Conservation (phyloP, 2,113 vertebrate species). For the Hippocampus mohnikei region DNA sequence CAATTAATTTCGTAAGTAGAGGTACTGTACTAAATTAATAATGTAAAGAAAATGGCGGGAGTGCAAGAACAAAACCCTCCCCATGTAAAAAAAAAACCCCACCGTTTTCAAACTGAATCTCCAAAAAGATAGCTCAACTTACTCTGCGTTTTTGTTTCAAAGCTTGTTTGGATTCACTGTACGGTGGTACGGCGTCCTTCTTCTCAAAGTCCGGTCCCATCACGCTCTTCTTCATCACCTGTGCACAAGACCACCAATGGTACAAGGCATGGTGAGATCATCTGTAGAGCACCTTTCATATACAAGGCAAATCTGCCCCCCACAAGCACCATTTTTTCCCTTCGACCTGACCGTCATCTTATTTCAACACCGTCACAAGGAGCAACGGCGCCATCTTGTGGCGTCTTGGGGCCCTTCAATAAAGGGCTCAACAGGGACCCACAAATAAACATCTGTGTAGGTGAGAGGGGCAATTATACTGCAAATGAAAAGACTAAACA, state of each 20-base stretch:
- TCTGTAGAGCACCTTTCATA: neutral
- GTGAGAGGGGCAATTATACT: too few relatives aligned
- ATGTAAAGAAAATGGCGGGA: too few relatives aligned
- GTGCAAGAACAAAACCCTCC: too few relatives aligned
- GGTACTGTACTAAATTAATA: too few relatives aligned
- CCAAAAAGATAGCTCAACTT: conserved; percentile 36
- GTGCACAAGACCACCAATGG: conserved; percentile 34
- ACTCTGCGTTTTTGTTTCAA: conserved; percentile 84
- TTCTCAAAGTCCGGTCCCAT: conserved; percentile 93
- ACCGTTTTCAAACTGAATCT: neutral
- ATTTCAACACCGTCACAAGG: neutral
- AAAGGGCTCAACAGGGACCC: too few relatives aligned
- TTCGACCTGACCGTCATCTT: too few relatives aligned
- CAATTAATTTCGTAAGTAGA: too few relatives aligned
- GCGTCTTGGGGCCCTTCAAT: neutral
- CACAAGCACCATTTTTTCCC: neutral
- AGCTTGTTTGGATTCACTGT: conserved; percentile 78
- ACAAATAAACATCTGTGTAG: too few relatives aligned
- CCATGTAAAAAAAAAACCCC: too few relatives aligned
- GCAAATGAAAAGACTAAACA: too few relatives aligned
- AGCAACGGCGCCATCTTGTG: neutral
- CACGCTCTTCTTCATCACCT: conserved; percentile 87
- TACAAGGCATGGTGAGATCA: neutral
- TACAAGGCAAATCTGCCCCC: neutral
- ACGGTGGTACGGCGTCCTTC: conserved; percentile 80